Conservation (phyloP, 2,113 vertebrate genomes). For the Zootoca vivipara region DNA sequence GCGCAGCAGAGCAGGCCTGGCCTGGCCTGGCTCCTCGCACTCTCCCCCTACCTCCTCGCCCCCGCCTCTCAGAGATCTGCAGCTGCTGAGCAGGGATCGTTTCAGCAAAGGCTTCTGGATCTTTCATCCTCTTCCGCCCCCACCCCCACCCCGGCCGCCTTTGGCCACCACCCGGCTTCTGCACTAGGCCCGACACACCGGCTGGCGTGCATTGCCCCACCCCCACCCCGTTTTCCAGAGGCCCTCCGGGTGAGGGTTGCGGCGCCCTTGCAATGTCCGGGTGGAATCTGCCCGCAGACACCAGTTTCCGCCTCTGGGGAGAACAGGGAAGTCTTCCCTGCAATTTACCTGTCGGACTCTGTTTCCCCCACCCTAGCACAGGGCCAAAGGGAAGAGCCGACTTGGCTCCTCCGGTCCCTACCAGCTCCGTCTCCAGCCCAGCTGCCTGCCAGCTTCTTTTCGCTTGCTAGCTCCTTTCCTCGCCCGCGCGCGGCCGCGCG, state of each 20-base stretch:
- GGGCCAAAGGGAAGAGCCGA: constrained; percentile 47
- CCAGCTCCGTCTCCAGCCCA: constrained; percentile 11
- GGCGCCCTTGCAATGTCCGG: constrained; percentile 11
- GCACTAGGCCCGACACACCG: constrained; percentile 55
- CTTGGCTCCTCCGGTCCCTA: constrained; percentile 42
- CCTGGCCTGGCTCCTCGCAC: neutral
- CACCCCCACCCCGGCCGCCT: neutral
- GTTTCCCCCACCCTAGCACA: constrained; percentile 42
- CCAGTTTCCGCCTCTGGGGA: neutral
- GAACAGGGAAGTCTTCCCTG: neutral
- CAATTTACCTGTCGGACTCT: constrained; percentile 47
- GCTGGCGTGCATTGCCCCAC: constrained; percentile 39
- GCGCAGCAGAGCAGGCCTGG: constrained; percentile 1
- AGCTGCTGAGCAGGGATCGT: neutral
- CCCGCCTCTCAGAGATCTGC: neutral
- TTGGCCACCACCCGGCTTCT: constrained; percentile 47
- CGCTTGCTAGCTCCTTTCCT: constrained; percentile 35
- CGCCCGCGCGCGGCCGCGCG: constrained; percentile 44
- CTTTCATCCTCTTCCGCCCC: neutral
- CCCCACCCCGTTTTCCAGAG: constrained; percentile 42
- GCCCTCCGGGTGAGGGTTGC: constrained; percentile 11
- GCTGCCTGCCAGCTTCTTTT: constrained; percentile 15
- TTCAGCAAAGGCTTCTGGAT: constrained; percentile 12
- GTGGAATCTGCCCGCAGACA: neutral
- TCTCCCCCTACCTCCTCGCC: neutral